Evolutionary conservation across 1,140 invertebrate genomes (phyloP).

Genomic region (Bombus soroeensis): DNA sequence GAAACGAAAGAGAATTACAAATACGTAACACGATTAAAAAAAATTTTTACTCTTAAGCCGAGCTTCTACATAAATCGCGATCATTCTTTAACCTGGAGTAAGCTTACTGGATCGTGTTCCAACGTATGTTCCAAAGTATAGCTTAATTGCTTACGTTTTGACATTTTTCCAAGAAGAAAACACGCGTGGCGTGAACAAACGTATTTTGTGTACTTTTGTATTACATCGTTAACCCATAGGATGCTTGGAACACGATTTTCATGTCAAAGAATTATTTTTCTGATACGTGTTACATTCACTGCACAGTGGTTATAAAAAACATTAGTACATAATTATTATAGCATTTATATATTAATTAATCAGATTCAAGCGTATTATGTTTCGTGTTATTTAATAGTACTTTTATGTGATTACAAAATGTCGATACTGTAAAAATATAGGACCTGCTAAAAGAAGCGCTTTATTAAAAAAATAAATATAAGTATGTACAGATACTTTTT

Average conservation of each 20-base stretch:
- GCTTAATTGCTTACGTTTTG: neutral
- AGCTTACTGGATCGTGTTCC: conserved; percentile 61
- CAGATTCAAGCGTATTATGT: too few species aligned
- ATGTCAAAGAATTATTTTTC: conserved; percentile 26
- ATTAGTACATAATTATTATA: too few species aligned
- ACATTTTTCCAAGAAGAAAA: neutral
- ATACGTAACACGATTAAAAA: conserved; percentile 43
- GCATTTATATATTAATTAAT: too few species aligned
- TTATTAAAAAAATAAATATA: too few species aligned
- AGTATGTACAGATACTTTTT: too few species aligned
- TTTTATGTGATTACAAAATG: too few species aligned
- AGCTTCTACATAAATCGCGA: conserved; percentile 56
- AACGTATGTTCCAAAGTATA: neutral
- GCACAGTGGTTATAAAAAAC: too few species aligned
- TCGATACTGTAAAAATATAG: too few species aligned
- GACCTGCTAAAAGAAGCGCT: too few species aligned
- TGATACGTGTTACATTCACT: conserved; percentile 23
- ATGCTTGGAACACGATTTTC: conserved; percentile 60
- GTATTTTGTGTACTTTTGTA: conserved; percentile 68
- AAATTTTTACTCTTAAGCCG: conserved; percentile 56
- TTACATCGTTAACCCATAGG: conserved; percentile 45
- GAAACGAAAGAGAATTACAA: neutral
- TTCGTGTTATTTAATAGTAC: too few species aligned
- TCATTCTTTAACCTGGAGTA: conserved; percentile 23
- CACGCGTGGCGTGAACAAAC: conserved; percentile 21